Base-by-base conservation (phyloP, 2,113 vertebrate species). In the Calidris pygmaea region DNA sequence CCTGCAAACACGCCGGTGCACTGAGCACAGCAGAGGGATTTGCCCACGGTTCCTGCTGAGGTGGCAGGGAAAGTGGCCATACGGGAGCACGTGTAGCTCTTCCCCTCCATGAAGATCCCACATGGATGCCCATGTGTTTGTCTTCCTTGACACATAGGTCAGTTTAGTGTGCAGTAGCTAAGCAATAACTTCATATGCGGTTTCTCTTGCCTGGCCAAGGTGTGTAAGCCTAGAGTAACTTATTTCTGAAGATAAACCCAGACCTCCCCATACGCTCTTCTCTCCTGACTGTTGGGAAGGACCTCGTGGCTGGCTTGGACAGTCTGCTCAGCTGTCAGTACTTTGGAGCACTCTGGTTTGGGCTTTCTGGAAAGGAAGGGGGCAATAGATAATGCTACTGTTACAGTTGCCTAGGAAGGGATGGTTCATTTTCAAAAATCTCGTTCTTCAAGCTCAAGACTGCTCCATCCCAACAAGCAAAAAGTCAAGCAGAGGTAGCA, bases 1-100 rank as follows among this genome's bases (percentile, higher is more conserved):
- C 35, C n/a, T 68, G 34, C 34, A 39, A 20, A 43, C 8, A 3
- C 0, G 0, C 52, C 1, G 0, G 3, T 32, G 29, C 2, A 3
- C 27, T 86, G 26, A 8, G 20, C 26, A 1, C 0, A 1, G 60
- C 32, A 16, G 23, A 10, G 3, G 3, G 27, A 22, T 60, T 89
- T 1, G 1, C 20, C 37, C 32, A 3, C 6, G 5, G 12, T 67
- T 81, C 76, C 39, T 56, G 83, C 41, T n/a, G 35, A 63, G 6
- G 63, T 27, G 35, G 13, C 12, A 27, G 43, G 52, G 34, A 60
- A 63, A 39, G 30, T 27, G 30, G 17, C 43, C 3, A 0, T 30
- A 14, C 0, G 4, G 73, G 43, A 89, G 23, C 68, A 74, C 3
- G 2, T 27, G 15, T 55, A 77, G 43, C 30, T 24, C 45, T 72